Base-by-base conservation (phyloP, 2,113 vertebrate genomes). In the Marmota monax region DNA sequence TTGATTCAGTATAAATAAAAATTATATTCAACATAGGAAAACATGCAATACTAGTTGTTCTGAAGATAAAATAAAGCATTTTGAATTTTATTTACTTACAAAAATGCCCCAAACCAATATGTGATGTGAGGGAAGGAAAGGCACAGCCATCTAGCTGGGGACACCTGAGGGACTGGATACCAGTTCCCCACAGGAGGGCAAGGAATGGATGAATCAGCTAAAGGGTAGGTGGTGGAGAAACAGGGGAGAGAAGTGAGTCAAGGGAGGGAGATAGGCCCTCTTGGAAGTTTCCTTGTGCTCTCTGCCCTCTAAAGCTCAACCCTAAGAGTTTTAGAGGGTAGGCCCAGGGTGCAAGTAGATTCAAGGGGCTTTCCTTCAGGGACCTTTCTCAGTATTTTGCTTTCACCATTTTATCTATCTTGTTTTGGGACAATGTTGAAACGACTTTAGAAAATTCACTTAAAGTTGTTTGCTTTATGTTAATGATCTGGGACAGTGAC, bases 271-370 rank as follows among this genome's bases (percentile, higher is more conserved):
- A 27, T 3, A 17, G 14, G 10, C 69, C 14, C 58, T 4, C 1
- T 0, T 14, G 32, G 16, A 69, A 51, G 61, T 42, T 37, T 2
- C 37, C n/a, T 12, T 9, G 7, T 39, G 20, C 5, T 8, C 6
- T 42, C 8, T 42, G 5, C 56, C 56, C 5, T 56, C 56, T 56
- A 20, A 56, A 7, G 18, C 56, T 56, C 56, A 7, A 58, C 56
- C 20, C 20, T 58, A 17, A 7, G 14, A 32, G 39, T 11, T 53
- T 9, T 48, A 78, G 9, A 22, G 22, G 23, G 56, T 4, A 18
- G 1, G 5, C 2, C 1, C 20, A 0, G 29, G 23, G 25, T 34
- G 3, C 10, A 74, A n/a, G 27, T 1, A 1, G n/a, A 9, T 34
- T 39, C 13, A 20, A 2, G 23, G 53, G 32, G 1, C 13, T 69